Evolutionary conservation across 37 sponge, comb jelly and placozoan genomes (phyloP).

Genomic region (Beroe forskalii): DNA sequence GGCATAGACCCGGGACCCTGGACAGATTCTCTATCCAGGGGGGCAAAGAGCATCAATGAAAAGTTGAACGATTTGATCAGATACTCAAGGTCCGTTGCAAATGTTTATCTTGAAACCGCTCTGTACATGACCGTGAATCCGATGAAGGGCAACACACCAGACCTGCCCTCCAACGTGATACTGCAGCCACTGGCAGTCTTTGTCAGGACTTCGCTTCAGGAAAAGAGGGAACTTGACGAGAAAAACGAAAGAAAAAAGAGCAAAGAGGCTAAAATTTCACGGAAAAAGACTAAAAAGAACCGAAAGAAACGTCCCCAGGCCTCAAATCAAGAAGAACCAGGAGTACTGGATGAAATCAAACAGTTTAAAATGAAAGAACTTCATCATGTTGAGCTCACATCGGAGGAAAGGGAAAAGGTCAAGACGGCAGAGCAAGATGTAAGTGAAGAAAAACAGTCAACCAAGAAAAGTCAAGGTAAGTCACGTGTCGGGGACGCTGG

Average conservation of each 20-base stretch:
- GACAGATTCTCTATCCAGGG: neutral
- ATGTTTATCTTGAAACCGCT: neutral
- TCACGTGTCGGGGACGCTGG: too few species aligned
- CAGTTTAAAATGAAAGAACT: neutral
- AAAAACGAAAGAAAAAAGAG: neutral
- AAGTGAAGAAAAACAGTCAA: too few species aligned
- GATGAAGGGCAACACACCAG: neutral
- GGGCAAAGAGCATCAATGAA: neutral
- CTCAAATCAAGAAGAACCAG: neutral
- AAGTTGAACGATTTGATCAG: neutral
- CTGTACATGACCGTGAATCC: neutral
- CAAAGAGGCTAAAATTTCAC: neutral
- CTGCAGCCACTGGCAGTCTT: neutral
- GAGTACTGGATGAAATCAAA: constrained; percentile 18
- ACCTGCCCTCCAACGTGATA: neutral
- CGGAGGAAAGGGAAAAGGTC: neutral
- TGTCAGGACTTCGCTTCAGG: neutral
- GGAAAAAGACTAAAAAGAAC: neutral
- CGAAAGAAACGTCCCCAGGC: neutral
- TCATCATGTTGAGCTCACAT: neutral
- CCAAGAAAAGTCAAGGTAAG: too few species aligned
- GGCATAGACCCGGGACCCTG: neutral
- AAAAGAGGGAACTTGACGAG: neutral
- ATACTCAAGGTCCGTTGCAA: neutral
- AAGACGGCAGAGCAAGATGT: neutral